phyloP scores from a whole-genome alignment of 92 coral and sea anemone genomes.

The Bergia sp. region DNA sequence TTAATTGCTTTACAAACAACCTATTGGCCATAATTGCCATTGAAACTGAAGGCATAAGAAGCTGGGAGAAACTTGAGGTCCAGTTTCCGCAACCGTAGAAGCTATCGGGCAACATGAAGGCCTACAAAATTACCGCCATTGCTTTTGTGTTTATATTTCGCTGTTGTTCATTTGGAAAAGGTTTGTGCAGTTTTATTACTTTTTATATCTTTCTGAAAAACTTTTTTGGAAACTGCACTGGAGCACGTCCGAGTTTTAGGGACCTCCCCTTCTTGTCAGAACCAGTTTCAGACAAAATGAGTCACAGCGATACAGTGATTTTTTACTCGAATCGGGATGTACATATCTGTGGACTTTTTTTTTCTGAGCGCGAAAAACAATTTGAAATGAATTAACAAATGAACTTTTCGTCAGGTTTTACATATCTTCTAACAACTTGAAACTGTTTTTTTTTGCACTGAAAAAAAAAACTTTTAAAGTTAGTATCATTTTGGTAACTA shows the following conservation, averaged over 20 bases:
- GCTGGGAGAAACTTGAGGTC: conserved; percentile 8
- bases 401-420: not conserved
- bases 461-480: not conserved
- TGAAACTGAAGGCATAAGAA: conserved; percentile 2
- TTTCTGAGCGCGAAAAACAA: not conserved
- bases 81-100: conserved; percentile 11
- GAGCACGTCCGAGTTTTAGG: not conserved
- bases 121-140: not conserved
- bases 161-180: conserved; percentile 24
- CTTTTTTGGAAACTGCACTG: not conserved
- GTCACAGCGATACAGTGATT: not conserved
- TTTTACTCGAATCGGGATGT: not conserved
- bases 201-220: not conserved
- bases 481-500: not conserved
- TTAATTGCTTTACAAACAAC: conserved; percentile 41
- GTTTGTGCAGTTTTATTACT: conserved; percentile 10
- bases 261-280: not conserved
- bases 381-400: not conserved
- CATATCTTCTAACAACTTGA: not conserved
- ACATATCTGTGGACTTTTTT: not conserved
- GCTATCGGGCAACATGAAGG: not conserved
- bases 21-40: conserved; percentile 37
- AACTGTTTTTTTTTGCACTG: not conserved
- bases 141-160: not conserved
- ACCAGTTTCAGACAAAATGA: not conserved